phyloP scores from a whole-genome alignment of 2,113 vertebrate species.

The Aptenodytes forsteri region DNA sequence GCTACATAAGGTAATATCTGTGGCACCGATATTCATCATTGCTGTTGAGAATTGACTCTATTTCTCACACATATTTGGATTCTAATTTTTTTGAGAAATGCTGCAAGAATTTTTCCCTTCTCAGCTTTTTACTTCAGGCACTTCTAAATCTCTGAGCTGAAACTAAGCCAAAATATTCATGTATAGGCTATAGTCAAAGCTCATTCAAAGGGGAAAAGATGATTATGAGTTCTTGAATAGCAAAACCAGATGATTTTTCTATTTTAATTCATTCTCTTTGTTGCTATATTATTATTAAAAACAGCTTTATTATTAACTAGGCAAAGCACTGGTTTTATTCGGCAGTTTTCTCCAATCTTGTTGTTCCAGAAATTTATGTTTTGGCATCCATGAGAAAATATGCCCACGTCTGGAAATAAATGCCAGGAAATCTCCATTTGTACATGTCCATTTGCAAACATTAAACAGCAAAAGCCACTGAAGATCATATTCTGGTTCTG shows the following conservation, averaged over 20 bases:
- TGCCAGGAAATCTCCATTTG: background rate
- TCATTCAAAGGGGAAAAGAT: background rate
- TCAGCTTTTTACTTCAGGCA: background rate
- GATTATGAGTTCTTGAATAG: background rate
- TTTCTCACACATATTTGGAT: background rate
- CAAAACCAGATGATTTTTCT: background rate
- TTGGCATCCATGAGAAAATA: background rate
- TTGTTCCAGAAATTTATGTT: background rate
- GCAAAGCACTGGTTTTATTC: background rate
- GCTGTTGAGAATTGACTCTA: background rate
- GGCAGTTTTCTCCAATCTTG: background rate
- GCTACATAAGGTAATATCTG: background rate
- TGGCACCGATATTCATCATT: rapidly evolving
- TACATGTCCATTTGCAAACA: background rate
- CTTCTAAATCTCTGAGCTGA: background rate
- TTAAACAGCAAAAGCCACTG: background rate
- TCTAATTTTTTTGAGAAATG: background rate
- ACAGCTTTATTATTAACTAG: background rate
- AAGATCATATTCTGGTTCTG: background rate
- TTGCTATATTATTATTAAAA: background rate
- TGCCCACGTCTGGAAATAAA: background rate
- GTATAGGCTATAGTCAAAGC: background rate
- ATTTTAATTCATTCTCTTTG: background rate
- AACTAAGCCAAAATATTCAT: background rate
- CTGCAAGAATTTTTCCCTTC: background rate